A percentile compares a stretch with the other conserved stretches of the same genome.
Conservation (phyloP, 2,113 vertebrate genomes). For the Pangasianodon hypophthalmus region DNA sequence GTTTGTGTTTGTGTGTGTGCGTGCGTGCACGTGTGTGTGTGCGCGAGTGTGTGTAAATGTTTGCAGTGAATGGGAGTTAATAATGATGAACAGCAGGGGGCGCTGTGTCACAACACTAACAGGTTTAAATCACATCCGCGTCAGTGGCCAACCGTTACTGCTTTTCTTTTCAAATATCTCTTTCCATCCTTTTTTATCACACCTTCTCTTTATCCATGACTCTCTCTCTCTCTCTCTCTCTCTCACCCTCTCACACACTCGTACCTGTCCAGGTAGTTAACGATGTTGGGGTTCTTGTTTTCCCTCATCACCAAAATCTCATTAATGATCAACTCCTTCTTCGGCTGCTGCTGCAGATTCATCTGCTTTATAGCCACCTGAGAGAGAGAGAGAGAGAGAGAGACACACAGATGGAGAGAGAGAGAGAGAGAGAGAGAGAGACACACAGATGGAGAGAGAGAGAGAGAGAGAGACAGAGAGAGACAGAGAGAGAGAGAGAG, state of each 20-base stretch:
- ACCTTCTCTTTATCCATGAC: background rate
- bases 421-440: background rate
- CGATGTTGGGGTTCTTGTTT: conserved; percentile 99
- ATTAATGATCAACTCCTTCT: conserved; percentile 99
- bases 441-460: background rate
- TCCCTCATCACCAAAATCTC: conserved; percentile 99
- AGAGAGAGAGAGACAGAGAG: background rate
- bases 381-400: conserved; percentile 39
- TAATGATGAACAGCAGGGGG: background rate
- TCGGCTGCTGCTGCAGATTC: conserved; percentile 98
- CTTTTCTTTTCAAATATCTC: background rate
- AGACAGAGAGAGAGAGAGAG: background rate
- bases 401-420: background rate
- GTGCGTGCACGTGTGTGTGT: too few species aligned
- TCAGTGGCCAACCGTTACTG: background rate
- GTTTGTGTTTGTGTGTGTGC: too few species aligned
- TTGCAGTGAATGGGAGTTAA: background rate
- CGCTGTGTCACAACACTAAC: background rate
- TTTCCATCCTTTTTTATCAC: background rate
- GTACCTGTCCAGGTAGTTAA: conserved; percentile 98
- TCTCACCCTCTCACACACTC: background rate
- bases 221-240: background rate
- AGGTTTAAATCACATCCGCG: background rate
- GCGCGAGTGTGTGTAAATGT: background rate
- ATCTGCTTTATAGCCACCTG: conserved; percentile 99